A percentile compares a stretch with the other conserved stretches of the same genome.
phyloP scores from a whole-genome alignment of 2,113 vertebrate genomes.

The Turnix velox region DNA sequence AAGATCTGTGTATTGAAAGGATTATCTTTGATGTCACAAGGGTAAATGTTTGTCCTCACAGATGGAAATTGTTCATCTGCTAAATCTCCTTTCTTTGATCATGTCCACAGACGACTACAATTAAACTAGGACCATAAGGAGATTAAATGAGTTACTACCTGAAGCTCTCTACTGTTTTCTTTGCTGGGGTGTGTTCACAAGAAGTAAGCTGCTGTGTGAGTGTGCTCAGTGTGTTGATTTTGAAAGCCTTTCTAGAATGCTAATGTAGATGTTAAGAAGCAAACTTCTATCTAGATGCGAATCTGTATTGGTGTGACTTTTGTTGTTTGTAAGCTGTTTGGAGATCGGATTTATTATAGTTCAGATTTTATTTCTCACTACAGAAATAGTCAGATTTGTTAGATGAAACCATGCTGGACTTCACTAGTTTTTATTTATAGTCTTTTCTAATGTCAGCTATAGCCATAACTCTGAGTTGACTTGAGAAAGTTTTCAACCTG shows the following conservation, averaged over 20 bases:
- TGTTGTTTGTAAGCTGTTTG: not conserved
- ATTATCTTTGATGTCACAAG: not conserved
- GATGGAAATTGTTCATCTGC: not conserved
- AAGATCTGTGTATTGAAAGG: not conserved
- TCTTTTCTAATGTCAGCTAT: not conserved
- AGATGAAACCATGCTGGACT: not conserved
- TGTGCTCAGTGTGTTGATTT: not conserved
- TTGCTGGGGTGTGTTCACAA: not conserved
- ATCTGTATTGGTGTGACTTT: not conserved
- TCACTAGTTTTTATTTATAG: not conserved
- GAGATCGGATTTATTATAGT: not conserved
- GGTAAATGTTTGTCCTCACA: not conserved
- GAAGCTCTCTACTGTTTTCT: not conserved
- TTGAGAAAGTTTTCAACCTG: not conserved
- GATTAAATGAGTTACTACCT: accelerated
- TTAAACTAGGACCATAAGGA: not conserved
- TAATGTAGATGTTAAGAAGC: not conserved
- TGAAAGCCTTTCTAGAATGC: not conserved
- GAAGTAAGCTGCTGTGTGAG: not conserved
- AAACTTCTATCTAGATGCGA: not conserved
- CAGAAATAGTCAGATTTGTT: not conserved
- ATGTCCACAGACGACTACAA: not conserved
- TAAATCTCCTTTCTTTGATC: not conserved
- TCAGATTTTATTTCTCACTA: not conserved
- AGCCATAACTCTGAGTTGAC: not conserved